Evolutionary conservation across 2,888 invertebrate genomes (phyloP).

Genomic region (Ypsolopha scabrella): DNA sequence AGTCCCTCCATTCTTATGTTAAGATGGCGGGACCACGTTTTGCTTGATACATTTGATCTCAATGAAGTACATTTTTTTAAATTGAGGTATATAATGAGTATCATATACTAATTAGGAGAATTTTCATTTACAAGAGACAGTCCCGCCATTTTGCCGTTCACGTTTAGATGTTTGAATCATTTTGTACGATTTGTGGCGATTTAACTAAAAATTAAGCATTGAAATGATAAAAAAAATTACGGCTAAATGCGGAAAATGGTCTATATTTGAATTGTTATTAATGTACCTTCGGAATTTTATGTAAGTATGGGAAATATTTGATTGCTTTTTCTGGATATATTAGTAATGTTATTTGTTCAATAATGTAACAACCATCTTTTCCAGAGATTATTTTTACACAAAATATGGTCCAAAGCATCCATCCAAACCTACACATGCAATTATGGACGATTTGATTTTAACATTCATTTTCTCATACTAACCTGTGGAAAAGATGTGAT

Average conservation of each 20-base stretch:
- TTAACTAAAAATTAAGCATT: neutral
- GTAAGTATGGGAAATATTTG: constrained; percentile 29
- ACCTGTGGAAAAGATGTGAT: constrained; percentile 42
- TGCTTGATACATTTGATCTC: too few species aligned
- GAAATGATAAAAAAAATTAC: neutral
- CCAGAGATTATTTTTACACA: constrained; percentile 53
- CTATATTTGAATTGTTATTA: constrained; percentile 47
- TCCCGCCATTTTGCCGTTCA: too few species aligned
- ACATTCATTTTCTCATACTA: constrained; percentile 14
- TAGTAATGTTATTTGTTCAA: constrained; percentile 7
- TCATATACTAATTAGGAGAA: too few species aligned
- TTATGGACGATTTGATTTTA: constrained; percentile 36
- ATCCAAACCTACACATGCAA: constrained; percentile 53
- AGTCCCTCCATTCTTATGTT: too few species aligned
- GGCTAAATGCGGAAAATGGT: constrained; percentile 40
- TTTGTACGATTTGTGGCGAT: neutral
- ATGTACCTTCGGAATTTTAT: constrained; percentile 46
- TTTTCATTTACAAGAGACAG: too few species aligned
- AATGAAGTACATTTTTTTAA: too few species aligned
- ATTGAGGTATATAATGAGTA: too few species aligned
- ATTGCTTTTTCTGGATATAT: constrained; percentile 27
- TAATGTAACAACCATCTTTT: constrained; percentile 30
- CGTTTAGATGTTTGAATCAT: too few species aligned
- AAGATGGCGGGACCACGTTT: too few species aligned
- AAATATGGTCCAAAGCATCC: constrained; percentile 65